These are phyloP conservation scores for Oegoconia quadripuncta DNA, from an alignment of 2,888 invertebrate species.

Conservation along the genomic window DNA sequence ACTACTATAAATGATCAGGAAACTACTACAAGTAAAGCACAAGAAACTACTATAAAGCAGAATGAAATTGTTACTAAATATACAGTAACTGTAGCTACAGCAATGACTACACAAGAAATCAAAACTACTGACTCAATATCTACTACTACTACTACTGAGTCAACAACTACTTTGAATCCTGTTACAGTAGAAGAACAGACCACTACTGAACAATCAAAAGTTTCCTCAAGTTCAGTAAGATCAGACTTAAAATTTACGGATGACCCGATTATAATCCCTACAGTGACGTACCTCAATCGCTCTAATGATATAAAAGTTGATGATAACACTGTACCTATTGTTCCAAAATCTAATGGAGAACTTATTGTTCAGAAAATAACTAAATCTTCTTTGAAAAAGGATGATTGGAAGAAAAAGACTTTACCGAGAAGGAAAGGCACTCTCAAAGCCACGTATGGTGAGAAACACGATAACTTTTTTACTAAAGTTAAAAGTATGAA, in stretches of 20 bases:
- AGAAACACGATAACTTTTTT: constrained; percentile 63
- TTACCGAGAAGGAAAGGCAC: constrained; percentile 68
- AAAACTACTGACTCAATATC: constrained; percentile 6
- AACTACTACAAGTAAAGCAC: constrained; percentile 11
- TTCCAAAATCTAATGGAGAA: constrained; percentile 47
- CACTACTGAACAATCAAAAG: constrained; percentile 14
- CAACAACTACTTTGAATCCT: constrained; percentile 5
- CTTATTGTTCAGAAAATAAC: constrained; percentile 53
- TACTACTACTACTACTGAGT: constrained; percentile 6
- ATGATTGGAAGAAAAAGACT: constrained; percentile 56
- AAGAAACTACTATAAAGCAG: constrained; percentile 3
- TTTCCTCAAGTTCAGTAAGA: background rate
- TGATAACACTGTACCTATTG: constrained; percentile 48
- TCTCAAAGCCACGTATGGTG: constrained; percentile 72
- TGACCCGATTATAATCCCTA: constrained; percentile 56
- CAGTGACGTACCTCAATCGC: constrained; percentile 38
- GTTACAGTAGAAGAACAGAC: constrained; percentile 9
- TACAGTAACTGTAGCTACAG: constrained; percentile 9
- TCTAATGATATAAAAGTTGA: constrained; percentile 37
- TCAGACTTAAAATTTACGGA: constrained; percentile 22
- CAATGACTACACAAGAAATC: constrained; percentile 3
- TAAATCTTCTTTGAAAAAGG: constrained; percentile 47
- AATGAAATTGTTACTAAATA: constrained; percentile 11
- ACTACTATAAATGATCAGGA: constrained; percentile 9
- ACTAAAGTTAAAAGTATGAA: constrained; percentile 29